Evolutionary conservation across 2,113 vertebrate genomes (phyloP).

Genomic region (Butorides virescens): DNA sequence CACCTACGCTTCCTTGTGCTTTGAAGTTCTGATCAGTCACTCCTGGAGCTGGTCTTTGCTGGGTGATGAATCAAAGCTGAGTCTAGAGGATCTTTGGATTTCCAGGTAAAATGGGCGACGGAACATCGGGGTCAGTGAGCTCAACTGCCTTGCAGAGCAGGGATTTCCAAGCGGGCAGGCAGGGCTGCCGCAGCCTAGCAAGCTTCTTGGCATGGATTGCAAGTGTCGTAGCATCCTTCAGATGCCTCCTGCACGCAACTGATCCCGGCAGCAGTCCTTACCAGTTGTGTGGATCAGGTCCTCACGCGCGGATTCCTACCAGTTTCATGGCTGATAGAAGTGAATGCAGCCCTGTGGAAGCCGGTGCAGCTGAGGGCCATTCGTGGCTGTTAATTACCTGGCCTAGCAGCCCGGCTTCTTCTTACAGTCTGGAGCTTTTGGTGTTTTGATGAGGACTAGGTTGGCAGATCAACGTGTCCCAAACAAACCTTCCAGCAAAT

Average conservation of each 20-base stretch:
- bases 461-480: background rate
- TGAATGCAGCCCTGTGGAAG: background rate
- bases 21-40: background rate
- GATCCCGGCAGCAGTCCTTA: background rate
- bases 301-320: background rate
- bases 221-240: background rate
- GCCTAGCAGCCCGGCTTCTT: background rate
- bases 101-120: background rate
- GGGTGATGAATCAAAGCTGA: background rate
- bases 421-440: background rate
- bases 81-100: background rate
- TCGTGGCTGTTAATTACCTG: background rate
- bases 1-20: background rate
- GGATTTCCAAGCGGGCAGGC: background rate
- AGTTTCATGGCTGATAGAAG: background rate
- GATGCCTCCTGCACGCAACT: background rate
- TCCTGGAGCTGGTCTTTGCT: background rate
- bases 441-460: background rate
- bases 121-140: background rate
- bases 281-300: background rate
- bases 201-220: background rate
- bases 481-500: background rate
- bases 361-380: background rate
- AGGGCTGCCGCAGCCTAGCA: background rate
- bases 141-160: background rate